phyloP scores from a whole-genome alignment of 2,888 invertebrate species.

The Idaea straminata region DNA sequence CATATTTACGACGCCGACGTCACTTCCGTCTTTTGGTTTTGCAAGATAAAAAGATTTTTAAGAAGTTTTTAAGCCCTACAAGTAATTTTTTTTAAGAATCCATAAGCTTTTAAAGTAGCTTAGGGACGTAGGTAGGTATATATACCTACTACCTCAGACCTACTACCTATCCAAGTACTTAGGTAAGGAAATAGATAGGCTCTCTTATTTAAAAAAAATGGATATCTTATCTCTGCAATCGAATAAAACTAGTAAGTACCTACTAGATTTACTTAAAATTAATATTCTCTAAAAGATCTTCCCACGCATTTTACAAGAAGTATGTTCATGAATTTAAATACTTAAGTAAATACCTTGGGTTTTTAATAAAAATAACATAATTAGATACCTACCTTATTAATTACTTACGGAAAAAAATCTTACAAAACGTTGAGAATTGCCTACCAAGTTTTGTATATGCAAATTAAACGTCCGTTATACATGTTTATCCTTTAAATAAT shows the following conservation, averaged over 20 bases:
- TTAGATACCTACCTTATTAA: background rate
- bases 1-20: no score
- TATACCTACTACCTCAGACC: no score
- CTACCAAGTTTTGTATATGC: background rate
- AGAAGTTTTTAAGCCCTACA: no score
- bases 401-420: background rate
- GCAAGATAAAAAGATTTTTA: no score
- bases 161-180: no score
- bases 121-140: no score
- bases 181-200: no score
- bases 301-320: background rate
- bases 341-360: background rate
- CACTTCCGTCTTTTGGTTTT: no score
- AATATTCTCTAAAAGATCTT: background rate
- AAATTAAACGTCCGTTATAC: constrained; percentile 5
- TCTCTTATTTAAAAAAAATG: background rate
- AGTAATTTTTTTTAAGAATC: no score
- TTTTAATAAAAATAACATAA: background rate
- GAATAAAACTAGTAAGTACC: background rate
- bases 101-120: no score
- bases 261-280: background rate
- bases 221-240: background rate
- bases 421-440: background rate
- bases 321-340: background rate
- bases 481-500: background rate